Evolutionary conservation across 1,140 invertebrate species (phyloP).

Genomic region (Conus ventricosus): DNA sequence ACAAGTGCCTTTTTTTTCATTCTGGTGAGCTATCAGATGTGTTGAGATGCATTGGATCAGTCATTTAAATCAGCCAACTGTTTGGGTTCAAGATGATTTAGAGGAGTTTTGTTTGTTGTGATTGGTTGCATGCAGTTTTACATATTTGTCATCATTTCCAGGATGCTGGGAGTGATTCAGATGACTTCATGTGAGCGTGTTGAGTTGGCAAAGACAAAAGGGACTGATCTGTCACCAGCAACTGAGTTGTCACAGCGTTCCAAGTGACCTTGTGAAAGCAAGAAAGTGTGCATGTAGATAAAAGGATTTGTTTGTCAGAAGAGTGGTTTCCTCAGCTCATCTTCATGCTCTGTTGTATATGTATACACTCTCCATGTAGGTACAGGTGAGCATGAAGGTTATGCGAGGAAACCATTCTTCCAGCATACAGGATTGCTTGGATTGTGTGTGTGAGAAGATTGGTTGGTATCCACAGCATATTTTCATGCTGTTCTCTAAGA

Average conservation of each 20-base stretch:
- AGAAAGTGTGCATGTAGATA: background rate
- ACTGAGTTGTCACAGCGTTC: background rate
- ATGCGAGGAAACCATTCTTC: too few relatives aligned
- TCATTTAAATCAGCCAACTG: too few relatives aligned
- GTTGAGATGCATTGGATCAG: too few relatives aligned
- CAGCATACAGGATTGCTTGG: too few relatives aligned
- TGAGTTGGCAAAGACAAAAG: background rate
- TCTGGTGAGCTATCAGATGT: too few relatives aligned
- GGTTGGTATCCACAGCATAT: too few relatives aligned
- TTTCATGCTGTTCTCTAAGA: background rate
- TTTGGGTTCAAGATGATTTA: too few relatives aligned
- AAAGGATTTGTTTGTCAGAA: background rate
- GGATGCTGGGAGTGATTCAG: conserved; percentile 64
- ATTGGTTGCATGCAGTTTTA: too few relatives aligned
- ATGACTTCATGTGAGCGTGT: conserved; percentile 65
- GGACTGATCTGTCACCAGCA: conserved; percentile 1
- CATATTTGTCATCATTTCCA: conserved; percentile 21
- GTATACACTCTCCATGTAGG: background rate
- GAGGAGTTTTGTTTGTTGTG: too few relatives aligned
- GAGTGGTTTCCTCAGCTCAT: background rate
- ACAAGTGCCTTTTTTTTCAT: too few relatives aligned
- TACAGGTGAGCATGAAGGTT: too few relatives aligned
- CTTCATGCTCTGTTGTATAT: background rate
- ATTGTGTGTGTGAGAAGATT: too few relatives aligned
- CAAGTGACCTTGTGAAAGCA: background rate